Evolutionary conservation across 2,113 vertebrate genomes (phyloP).

Genomic region (Chitala chitala): DNA sequence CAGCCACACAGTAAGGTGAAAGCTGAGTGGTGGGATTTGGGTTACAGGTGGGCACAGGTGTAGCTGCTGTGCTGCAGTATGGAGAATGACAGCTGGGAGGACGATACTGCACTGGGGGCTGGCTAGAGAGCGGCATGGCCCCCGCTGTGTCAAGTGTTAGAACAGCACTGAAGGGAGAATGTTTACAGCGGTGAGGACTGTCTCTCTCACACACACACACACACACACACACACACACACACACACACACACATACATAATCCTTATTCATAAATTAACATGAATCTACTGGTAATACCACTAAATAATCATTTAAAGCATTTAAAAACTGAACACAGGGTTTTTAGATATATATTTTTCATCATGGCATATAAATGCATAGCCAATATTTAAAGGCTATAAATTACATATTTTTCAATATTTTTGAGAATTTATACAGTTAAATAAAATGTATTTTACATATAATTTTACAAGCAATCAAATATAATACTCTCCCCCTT

Average conservation of each 20-base stretch:
- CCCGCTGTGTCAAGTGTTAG: constrained; percentile 34
- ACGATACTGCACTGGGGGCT: constrained; percentile 38
- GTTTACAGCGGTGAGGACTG: background rate
- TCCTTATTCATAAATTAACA: background rate
- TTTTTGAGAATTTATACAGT: too few relatives aligned
- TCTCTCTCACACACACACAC: background rate
- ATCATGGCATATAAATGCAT: too few relatives aligned
- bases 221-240: background rate
- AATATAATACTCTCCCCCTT: too few relatives aligned
- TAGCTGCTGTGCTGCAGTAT: background rate
- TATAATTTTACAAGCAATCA: too few relatives aligned
- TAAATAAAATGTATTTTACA: too few relatives aligned
- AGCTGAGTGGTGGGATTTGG: background rate
- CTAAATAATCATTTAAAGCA: too few relatives aligned
- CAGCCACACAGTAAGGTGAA: constrained; percentile 1
- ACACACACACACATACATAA: background rate
- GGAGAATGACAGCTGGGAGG: constrained; percentile 2
- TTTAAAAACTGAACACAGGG: too few relatives aligned
- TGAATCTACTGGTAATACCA: too few relatives aligned
- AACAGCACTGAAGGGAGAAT: constrained; percentile 28
- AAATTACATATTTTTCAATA: too few relatives aligned
- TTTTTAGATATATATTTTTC: too few relatives aligned
- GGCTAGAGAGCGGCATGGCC: constrained; percentile 28
- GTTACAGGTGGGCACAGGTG: background rate
- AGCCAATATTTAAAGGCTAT: too few relatives aligned